Evolutionary conservation across 2,113 vertebrate species (phyloP).

Genomic region (Boulengeromyrus knoepffleri): DNA sequence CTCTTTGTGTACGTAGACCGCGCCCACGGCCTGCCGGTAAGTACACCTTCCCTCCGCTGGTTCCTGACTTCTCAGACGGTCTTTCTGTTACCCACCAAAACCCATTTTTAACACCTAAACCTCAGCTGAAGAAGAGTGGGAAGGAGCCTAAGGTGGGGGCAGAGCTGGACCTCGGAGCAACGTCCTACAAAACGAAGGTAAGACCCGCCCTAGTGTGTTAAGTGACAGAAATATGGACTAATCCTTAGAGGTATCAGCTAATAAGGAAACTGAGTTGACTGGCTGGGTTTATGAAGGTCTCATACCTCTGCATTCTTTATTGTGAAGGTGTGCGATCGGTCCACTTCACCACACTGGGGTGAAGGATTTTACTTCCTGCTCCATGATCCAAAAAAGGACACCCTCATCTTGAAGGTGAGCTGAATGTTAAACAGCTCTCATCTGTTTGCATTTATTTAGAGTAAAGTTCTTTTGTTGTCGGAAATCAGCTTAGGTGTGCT

Average conservation of each 20-base stretch:
- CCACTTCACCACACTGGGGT: slow-evolving; percentile 73
- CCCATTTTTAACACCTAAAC: slow-evolving; percentile 23
- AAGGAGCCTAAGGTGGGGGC: slow-evolving; percentile 69
- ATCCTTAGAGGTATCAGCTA: background rate
- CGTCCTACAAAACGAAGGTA: slow-evolving; percentile 75
- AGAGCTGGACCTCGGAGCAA: slow-evolving; percentile 60
- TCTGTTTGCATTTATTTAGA: background rate
- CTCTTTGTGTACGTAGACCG: slow-evolving; percentile 77
- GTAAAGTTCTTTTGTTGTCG: background rate
- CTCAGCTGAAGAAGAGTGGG: slow-evolving; percentile 73
- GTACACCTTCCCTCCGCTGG: slow-evolving; percentile 26
- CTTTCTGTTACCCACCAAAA: background rate
- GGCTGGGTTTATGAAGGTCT: background rate
- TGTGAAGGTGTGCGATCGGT: slow-evolving; percentile 59
- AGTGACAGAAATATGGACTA: background rate
- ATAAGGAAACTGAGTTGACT: background rate
- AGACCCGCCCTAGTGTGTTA: background rate
- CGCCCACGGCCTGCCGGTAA: slow-evolving; percentile 72
- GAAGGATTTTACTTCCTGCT: slow-evolving; percentile 76
- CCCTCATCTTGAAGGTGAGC: slow-evolving; percentile 72
- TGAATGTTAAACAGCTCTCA: background rate
- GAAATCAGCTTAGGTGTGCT: background rate
- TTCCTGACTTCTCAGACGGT: background rate
- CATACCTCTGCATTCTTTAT: background rate
- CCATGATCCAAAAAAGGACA: slow-evolving; percentile 68